Percentiles rank a stretch among this genome's conserved stretches.
Conservation (phyloP, 2,113 vertebrate species). For the Hippocampus zosterae region DNA sequence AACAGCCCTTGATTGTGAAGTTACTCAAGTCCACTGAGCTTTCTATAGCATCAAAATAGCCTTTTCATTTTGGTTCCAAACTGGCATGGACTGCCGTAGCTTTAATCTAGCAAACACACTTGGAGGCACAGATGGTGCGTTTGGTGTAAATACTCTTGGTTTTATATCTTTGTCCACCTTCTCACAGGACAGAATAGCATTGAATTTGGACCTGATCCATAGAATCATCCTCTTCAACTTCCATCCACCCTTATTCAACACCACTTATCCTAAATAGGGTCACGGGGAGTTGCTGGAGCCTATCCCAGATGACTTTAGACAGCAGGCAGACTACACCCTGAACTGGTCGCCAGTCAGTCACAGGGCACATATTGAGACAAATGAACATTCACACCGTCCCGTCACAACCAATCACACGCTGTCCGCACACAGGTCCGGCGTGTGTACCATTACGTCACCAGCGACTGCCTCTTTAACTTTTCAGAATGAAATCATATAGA, state of each 20-base stretch:
- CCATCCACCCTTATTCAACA: no score
- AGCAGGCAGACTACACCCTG: no score
- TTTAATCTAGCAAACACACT: constrained; percentile 12
- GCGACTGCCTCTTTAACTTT: neutral
- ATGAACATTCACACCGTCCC: no score
- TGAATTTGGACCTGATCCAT: neutral
- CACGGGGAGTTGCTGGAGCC: no score
- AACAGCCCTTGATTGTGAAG: neutral
- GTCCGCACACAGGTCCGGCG: no score
- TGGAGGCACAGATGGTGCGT: constrained; percentile 9
- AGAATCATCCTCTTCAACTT: neutral
- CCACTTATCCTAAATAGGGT: no score
- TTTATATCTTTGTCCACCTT: neutral
- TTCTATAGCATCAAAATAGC: constrained; percentile 8
- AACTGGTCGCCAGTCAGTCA: no score
- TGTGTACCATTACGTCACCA: no score
- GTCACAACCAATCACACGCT: no score
- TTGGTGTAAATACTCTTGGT: neutral
- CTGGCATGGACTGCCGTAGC: neutral
- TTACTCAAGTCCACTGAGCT: neutral
- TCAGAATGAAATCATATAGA: neutral
- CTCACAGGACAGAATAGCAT: neutral
- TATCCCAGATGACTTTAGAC: no score
- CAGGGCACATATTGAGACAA: no score
- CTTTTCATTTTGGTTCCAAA: neutral